Percentiles rank a stretch among this genome's conserved stretches.
Evolutionary conservation across 2,113 vertebrate species (phyloP).

Genomic region (Albula glossodonta): DNA sequence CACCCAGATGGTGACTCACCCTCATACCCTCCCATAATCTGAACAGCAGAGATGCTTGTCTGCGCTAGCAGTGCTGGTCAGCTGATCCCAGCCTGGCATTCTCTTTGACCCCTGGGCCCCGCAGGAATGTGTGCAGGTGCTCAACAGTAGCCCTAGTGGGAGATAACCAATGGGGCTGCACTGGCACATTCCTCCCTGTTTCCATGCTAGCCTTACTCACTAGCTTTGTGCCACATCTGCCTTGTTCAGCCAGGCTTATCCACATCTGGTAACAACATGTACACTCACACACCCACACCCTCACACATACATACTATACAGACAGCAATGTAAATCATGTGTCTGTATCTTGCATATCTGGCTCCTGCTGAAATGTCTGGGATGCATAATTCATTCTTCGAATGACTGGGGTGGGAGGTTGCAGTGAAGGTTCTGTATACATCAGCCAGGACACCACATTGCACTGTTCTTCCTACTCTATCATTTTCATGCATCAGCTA

Average conservation of each 20-base stretch:
- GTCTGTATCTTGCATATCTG: background rate
- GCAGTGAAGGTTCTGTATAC: background rate
- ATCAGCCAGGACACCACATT: background rate
- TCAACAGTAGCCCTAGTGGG: slow-evolving; percentile 16
- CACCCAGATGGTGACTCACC: background rate
- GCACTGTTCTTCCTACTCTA: background rate
- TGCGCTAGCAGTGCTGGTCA: slow-evolving; percentile 33
- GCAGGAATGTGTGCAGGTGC: slow-evolving; percentile 30
- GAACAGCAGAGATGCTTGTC: slow-evolving; percentile 14
- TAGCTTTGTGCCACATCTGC: no score
- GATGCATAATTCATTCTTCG: background rate
- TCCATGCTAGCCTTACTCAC: no score
- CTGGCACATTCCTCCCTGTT: background rate
- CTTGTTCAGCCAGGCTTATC: no score
- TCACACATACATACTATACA: background rate
- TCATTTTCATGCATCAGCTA: background rate
- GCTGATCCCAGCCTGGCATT: background rate
- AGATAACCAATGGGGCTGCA: slow-evolving; percentile 37
- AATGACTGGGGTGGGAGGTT: background rate
- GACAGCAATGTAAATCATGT: background rate
- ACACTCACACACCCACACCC: no score
- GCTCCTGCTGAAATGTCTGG: background rate
- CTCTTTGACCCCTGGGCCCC: slow-evolving; percentile 36
- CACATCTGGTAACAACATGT: no score
- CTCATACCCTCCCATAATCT: slow-evolving; percentile 21